Evolutionary conservation across 2,113 vertebrate species (phyloP).

Genomic region (Nyctibius bracteatus): DNA sequence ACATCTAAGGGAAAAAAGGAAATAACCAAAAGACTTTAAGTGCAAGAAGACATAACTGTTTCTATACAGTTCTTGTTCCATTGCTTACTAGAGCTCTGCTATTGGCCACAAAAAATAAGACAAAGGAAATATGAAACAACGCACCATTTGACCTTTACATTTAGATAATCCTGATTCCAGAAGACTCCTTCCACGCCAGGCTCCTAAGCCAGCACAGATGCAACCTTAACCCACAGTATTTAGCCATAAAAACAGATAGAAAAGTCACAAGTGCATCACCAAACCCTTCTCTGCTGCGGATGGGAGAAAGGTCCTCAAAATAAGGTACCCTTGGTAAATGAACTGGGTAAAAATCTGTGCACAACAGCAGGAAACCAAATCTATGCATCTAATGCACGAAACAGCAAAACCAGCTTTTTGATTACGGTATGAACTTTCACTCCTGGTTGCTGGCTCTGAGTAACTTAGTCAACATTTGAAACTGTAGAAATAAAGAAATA

Average conservation of each 20-base stretch:
- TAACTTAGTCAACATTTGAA: background rate
- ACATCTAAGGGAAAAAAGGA: background rate
- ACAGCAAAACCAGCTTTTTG: background rate
- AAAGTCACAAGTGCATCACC: background rate
- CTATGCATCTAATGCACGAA: accelerated
- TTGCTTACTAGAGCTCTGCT: background rate
- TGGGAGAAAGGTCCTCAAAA: background rate
- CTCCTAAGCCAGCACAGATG: background rate
- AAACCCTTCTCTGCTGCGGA: background rate
- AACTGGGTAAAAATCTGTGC: background rate
- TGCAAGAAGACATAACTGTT: background rate
- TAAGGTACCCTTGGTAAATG: background rate
- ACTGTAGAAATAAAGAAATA: background rate
- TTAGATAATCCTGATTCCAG: background rate
- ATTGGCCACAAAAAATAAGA: background rate
- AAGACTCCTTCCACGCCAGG: background rate
- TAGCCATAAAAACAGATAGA: background rate
- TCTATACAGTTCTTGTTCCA: background rate
- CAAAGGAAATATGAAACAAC: background rate
- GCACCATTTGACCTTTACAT: background rate
- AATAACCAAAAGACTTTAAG: background rate
- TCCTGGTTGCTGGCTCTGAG: background rate
- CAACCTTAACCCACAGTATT: background rate
- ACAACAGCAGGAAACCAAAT: background rate
- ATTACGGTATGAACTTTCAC: background rate